Evolutionary conservation across 1,140 invertebrate genomes (phyloP).

Genomic region (Anadara kagoshimensis): DNA sequence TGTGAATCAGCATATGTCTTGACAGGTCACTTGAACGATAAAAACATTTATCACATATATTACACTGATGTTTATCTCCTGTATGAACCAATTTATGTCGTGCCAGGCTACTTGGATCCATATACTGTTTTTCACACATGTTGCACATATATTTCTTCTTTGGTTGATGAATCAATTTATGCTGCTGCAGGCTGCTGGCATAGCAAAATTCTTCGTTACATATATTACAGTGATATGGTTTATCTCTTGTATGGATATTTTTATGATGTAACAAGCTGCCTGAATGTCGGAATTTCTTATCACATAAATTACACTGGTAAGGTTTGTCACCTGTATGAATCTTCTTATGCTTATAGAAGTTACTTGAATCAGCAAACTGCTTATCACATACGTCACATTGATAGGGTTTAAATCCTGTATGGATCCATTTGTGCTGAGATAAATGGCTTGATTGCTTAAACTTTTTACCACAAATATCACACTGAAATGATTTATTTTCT

Average conservation of each 20-base stretch:
- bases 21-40: background rate
- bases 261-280: background rate
- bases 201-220: background rate
- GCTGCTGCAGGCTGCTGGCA: too few species aligned
- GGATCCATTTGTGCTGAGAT: conserved; percentile 10
- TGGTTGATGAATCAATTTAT: too few species aligned
- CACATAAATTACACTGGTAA: background rate
- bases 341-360: conserved; percentile 9
- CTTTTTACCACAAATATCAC: conserved; percentile 22
- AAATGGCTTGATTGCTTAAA: conserved; percentile 11
- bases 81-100: conserved; percentile 6
- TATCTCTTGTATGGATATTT: background rate
- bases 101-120: background rate
- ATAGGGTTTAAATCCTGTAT: conserved; percentile 15
- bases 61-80: too few species aligned
- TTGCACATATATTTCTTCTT: too few species aligned
- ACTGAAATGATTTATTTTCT: conserved; percentile 5
- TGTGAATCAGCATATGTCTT: conserved; percentile 17
- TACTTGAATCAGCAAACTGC: conserved; percentile 6
- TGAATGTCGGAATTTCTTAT: background rate
- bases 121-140: background rate
- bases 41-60: conserved; percentile 23
- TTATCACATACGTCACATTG: conserved; percentile 16
- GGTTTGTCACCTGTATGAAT: conserved; percentile 7
- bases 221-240: background rate